These are phyloP conservation scores for Dasyprocta punctata DNA, from an alignment of 2,113 vertebrate species.

Conservation along the genomic window DNA sequence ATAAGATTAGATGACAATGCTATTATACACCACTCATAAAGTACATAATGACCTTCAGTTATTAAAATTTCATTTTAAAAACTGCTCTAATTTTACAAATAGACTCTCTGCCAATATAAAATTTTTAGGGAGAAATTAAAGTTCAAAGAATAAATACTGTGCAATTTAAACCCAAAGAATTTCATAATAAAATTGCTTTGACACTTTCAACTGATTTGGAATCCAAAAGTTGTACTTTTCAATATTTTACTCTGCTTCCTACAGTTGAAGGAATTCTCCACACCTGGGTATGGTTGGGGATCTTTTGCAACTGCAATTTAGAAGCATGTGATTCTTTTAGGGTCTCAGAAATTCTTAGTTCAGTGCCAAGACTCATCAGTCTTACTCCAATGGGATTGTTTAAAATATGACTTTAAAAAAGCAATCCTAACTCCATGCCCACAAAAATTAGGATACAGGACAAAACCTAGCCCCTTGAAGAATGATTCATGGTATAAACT, in stretches of 20 bases:
- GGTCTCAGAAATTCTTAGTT: neutral
- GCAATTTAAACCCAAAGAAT: neutral
- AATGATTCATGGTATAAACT: neutral
- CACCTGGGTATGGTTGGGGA: neutral
- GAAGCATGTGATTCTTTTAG: neutral
- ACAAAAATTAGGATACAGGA: neutral
- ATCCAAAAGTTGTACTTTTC: neutral
- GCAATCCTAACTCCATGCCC: neutral
- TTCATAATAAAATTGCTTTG: neutral
- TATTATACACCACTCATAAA: neutral
- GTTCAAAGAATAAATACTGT: neutral
- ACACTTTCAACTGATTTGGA: neutral
- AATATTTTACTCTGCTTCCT: neutral
- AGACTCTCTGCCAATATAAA: neutral
- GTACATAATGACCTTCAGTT: neutral
- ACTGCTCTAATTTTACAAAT: neutral
- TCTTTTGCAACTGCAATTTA: neutral
- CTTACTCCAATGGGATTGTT: neutral
- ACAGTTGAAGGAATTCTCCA: neutral
- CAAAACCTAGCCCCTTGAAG: neutral
- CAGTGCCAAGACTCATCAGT: neutral
- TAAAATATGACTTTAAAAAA: neutral
- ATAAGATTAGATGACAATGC: neutral
- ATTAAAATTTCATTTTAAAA: slow-evolving; percentile 2
- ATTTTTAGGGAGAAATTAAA: slow-evolving; percentile 36